Evolutionary conservation across 2,888 invertebrate genomes (phyloP), one percentile per base, ranked within the genome.

Genomic region (Drosophila greeni): DNA sequence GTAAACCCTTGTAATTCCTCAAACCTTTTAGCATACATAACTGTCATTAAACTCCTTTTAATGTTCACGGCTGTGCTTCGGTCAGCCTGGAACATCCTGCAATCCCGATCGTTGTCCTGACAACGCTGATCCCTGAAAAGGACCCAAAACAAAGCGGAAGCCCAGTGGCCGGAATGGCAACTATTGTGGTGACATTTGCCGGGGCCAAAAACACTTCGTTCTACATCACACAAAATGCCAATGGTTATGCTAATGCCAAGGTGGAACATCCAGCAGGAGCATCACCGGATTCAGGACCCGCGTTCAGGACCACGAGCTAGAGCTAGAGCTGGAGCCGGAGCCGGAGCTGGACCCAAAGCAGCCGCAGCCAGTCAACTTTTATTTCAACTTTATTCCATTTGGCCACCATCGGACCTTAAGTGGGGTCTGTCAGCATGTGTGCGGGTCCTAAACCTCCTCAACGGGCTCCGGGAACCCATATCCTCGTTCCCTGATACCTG

Each of bases 311-410:
- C 40, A 24, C 16, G 29, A 37, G 14, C 26, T 16, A 14, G 24
- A 36, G n/a, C 18, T 11, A n/a, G n/a, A 33, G 23, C 66, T 29
- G 18, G 29, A 42, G 23, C 34, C 20, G 42, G n/a, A 24, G 42
- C 12, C 8, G 18, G 18, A 42, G 29, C 34, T 24, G 40, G 40
- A 42, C n/a, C 20, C 37, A 18, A 37, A 37, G 37, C 59, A 62
- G 43, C 45, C 34, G 55, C 70, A 64, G 64, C 70, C 51, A 67
- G 65, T 48, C 70, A 81, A 85, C 82, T 83, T 79, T 72, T 85
- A 72, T 77, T 70, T 75, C 55, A 81, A 75, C 85, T 84, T 83
- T 81, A 77, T 85, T 84, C 67, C 84, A 81, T 72, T 70, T 74
- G 64, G 73, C 72, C 68, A 61, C 61, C 40, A 68, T 66, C 58